Conservation (phyloP, 2,113 vertebrate species). For the Dipodomys ordii region DNA sequence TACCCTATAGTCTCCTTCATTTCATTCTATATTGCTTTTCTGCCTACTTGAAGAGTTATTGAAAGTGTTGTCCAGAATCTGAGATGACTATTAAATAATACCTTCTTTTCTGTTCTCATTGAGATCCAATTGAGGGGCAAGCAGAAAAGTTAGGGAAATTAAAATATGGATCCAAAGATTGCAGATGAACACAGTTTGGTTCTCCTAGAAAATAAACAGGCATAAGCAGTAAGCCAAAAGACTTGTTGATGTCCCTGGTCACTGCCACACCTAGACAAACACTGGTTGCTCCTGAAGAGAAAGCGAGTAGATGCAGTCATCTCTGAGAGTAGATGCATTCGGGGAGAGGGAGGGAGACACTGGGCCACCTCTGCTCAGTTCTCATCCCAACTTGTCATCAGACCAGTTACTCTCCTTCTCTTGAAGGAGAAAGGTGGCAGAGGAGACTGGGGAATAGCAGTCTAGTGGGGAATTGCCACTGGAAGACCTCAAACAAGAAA, state of each 20-base stretch:
- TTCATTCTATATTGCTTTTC: not conserved
- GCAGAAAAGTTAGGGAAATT: not conserved
- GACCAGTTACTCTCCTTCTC: not conserved
- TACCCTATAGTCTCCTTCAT: not conserved
- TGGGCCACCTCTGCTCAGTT: not conserved
- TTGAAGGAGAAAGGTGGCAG: not conserved
- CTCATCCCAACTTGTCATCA: not conserved
- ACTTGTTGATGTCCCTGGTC: not conserved
- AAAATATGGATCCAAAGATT: not conserved
- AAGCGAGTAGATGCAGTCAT: not conserved
- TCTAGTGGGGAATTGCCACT: not conserved
- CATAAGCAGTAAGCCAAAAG: not conserved
- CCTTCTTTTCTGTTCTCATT: not conserved
- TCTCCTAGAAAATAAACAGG: not conserved
- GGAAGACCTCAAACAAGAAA: not conserved
- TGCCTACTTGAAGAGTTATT: not conserved
- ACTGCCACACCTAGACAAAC: not conserved
- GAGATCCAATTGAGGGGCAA: constrained; percentile 6
- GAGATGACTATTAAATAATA: not conserved
- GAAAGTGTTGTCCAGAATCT: not conserved
- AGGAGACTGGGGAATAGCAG: not conserved
- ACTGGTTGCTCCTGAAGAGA: not conserved
- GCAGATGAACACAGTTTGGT: not conserved
- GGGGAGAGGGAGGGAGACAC: not conserved
- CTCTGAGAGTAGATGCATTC: not conserved